These are phyloP conservation scores for Taxidea taxus DNA, from an alignment of 2,113 vertebrate genomes.

Conservation along the genomic window DNA sequence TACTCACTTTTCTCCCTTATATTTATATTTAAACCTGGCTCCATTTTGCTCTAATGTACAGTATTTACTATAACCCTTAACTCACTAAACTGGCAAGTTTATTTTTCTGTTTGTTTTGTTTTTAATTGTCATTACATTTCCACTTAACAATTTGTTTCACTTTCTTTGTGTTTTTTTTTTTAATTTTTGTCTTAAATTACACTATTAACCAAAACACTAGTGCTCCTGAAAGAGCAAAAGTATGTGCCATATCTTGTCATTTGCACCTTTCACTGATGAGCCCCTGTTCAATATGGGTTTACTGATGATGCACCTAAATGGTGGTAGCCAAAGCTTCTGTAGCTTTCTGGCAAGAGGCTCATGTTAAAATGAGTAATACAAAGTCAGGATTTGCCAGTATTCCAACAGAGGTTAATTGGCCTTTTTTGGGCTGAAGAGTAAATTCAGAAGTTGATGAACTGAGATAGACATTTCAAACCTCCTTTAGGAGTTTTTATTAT, in stretches of 20 bases:
- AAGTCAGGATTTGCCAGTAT: slow-evolving; percentile 20
- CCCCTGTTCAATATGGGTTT: slow-evolving; percentile 72
- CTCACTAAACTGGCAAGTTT: slow-evolving; percentile 84
- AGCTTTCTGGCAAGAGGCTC: slow-evolving; percentile 83
- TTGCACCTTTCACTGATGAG: slow-evolving; percentile 73
- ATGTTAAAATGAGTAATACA: slow-evolving; percentile 61
- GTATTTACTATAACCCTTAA: slow-evolving; percentile 78
- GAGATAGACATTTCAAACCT: slow-evolving; percentile 35
- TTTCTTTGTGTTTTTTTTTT: slow-evolving; percentile 73
- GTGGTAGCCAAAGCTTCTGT: slow-evolving; percentile 77
- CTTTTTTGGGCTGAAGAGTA: slow-evolving; percentile 49
- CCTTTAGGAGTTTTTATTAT: not conserved
- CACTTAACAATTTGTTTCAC: slow-evolving; percentile 85
- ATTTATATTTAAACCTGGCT: slow-evolving; percentile 54
- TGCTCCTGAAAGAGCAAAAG: slow-evolving; percentile 65
- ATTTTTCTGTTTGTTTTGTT: slow-evolving; percentile 74
- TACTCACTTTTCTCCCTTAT: slow-evolving; percentile 6
- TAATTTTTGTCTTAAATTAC: slow-evolving; percentile 77
- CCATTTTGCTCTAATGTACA: slow-evolving; percentile 75
- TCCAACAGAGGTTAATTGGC: slow-evolving; percentile 43
- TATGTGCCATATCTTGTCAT: slow-evolving; percentile 66
- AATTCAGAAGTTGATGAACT: slow-evolving; percentile 32
- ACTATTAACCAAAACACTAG: slow-evolving; percentile 75
- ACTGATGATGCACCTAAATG: slow-evolving; percentile 62
- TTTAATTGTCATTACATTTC: slow-evolving; percentile 82